These are phyloP conservation scores for Columba janthina DNA, from an alignment of 2,113 vertebrate species.

Conservation along the genomic window DNA sequence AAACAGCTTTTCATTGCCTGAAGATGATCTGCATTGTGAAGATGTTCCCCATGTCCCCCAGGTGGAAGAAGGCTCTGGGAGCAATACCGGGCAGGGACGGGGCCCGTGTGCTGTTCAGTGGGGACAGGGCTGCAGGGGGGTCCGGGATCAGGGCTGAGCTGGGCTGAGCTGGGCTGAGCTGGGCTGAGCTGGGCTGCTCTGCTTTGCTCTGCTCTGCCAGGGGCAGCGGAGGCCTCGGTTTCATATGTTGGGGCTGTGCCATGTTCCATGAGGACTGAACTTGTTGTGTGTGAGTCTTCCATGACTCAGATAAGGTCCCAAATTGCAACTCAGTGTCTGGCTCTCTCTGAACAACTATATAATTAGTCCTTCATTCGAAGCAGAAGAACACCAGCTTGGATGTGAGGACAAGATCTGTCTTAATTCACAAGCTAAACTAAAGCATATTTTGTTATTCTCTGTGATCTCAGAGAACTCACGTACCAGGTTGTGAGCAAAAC, in stretches of 20 bases:
- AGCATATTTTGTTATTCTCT: not conserved
- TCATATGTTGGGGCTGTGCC: not conserved
- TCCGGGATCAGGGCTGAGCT: not conserved
- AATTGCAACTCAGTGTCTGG: not conserved
- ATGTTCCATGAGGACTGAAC: rapidly evolving
- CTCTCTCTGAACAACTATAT: not conserved
- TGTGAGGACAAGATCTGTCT: not conserved
- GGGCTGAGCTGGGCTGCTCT: not conserved
- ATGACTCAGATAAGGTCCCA: not conserved
- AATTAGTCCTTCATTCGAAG: not conserved
- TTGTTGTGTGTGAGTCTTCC: rapidly evolving
- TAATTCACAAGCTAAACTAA: not conserved
- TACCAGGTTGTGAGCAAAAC: not conserved
- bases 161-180: not conserved
- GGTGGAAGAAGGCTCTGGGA: not conserved
- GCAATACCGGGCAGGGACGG: not conserved
- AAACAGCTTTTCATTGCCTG: not conserved
- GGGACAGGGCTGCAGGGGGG: not conserved
- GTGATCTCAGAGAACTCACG: not conserved
- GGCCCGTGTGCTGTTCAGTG: not conserved
- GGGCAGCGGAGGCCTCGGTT: too few species aligned
- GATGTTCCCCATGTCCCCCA: not conserved
- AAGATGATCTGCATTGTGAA: not conserved
- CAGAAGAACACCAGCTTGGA: not conserved
- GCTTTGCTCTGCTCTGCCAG: not conserved